These are phyloP conservation scores for Mixornis gularis DNA, from an alignment of 2,113 vertebrate genomes.

Conservation along the genomic window DNA sequence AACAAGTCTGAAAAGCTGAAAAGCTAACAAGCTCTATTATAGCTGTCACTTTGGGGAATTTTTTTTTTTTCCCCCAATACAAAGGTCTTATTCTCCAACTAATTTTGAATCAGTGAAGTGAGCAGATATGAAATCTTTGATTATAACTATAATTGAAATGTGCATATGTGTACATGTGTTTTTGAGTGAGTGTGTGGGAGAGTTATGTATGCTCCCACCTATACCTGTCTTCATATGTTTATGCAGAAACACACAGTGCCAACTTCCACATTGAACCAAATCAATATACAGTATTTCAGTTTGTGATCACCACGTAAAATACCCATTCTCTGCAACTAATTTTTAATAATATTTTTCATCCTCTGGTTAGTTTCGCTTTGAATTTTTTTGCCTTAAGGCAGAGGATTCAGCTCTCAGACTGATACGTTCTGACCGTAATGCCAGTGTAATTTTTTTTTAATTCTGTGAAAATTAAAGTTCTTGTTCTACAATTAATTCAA, in stretches of 20 bases:
- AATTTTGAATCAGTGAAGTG: neutral
- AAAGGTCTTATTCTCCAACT: neutral
- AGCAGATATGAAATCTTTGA: neutral
- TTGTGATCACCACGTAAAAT: neutral
- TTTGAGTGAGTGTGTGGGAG: neutral
- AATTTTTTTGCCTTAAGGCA: neutral
- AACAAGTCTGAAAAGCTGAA: neutral
- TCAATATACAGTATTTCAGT: neutral
- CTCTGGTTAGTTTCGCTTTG: neutral
- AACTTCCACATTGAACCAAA: neutral
- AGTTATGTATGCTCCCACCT: neutral
- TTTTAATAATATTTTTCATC: neutral
- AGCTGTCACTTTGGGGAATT: neutral
- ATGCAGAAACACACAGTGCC: neutral
- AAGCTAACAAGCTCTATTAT: neutral
- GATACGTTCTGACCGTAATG: neutral
- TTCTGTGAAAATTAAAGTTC: neutral
- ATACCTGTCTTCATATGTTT: neutral
- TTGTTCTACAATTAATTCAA: neutral
- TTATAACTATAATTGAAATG: neutral
- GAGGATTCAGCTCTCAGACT: neutral
- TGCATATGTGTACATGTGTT: neutral
- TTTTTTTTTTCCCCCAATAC: neutral
- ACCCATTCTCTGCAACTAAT: accelerated
- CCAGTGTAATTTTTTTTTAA: neutral